phyloP scores from a whole-genome alignment of 2,888 invertebrate species.

The Epistrophe eligans region DNA sequence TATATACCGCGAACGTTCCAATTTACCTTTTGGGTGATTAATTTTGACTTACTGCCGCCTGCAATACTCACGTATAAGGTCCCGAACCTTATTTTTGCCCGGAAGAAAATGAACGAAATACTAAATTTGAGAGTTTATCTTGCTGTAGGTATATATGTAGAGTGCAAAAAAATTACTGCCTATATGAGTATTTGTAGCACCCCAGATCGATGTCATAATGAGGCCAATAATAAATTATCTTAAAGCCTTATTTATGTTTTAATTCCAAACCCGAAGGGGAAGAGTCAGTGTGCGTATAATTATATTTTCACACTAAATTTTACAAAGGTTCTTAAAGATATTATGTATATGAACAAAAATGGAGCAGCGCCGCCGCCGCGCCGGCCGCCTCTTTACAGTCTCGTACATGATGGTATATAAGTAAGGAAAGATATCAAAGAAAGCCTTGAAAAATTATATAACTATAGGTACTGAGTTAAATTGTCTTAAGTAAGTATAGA shows the following conservation, averaged over 20 bases:
- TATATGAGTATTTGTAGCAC: slow-evolving; percentile 49
- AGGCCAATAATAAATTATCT: slow-evolving; percentile 74
- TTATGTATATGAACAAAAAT: neutral
- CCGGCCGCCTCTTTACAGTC: no score
- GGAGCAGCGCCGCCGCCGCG: neutral
- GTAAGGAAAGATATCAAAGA: neutral
- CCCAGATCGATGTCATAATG: slow-evolving; percentile 66
- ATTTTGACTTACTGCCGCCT: slow-evolving; percentile 66
- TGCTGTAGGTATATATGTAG: neutral
- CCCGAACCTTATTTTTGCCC: slow-evolving; percentile 61
- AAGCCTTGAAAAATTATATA: neutral
- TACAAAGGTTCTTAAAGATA: neutral
- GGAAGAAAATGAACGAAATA: slow-evolving; percentile 52
- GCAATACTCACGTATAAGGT: slow-evolving; percentile 1
- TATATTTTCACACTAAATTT: slow-evolving; percentile 60
- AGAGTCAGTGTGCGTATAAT: slow-evolving; percentile 16
- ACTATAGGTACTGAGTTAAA: neutral
- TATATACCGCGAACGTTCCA: slow-evolving; percentile 56
- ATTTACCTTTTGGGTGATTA: slow-evolving; percentile 70
- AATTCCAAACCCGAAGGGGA: slow-evolving; percentile 58
- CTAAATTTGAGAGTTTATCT: slow-evolving; percentile 62
- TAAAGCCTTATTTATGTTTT: slow-evolving; percentile 73
- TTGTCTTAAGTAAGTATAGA: neutral
- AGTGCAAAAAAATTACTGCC: neutral
- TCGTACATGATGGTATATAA: neutral